phyloP scores from a whole-genome alignment of 1,140 invertebrate genomes.

The Zophobas morio region DNA sequence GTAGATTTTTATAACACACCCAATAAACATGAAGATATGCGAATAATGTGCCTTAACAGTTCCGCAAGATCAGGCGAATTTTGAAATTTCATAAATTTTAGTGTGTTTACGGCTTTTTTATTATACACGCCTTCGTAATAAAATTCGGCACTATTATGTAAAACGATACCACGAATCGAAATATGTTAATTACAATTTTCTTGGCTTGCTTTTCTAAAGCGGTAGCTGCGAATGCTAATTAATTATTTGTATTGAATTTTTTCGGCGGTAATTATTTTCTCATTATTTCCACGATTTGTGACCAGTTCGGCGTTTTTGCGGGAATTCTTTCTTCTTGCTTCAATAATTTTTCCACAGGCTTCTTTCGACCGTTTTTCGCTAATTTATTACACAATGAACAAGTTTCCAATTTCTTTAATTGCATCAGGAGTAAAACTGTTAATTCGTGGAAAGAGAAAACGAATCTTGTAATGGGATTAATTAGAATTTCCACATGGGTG shows the following conservation, averaged over 20 bases:
- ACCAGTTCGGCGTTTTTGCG: background rate
- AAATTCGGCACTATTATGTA: slow-evolving; percentile 4
- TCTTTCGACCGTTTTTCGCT: no score
- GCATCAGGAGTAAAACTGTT: no score
- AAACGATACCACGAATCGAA: background rate
- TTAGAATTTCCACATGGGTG: no score
- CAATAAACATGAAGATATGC: background rate
- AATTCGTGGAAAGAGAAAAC: no score
- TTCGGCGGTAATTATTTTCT: slow-evolving; percentile 8
- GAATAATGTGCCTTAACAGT: background rate
- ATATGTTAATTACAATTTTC: slow-evolving; percentile 1
- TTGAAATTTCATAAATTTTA: slow-evolving; percentile 15
- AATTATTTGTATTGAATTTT: slow-evolving; percentile 4
- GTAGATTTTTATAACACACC: background rate
- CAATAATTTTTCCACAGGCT: no score
- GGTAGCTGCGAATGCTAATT: slow-evolving; percentile 21
- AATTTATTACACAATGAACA: no score
- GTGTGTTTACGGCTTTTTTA: background rate
- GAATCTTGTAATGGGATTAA: no score
- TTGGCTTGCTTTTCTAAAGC: background rate
- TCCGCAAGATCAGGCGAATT: background rate
- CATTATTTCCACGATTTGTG: background rate
- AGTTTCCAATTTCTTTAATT: no score
- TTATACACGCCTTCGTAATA: background rate
- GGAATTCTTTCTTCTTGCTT: background rate